These are phyloP conservation scores for Nixonia krombeini DNA, from an alignment of 1,140 invertebrate genomes.

Conservation along the genomic window DNA sequence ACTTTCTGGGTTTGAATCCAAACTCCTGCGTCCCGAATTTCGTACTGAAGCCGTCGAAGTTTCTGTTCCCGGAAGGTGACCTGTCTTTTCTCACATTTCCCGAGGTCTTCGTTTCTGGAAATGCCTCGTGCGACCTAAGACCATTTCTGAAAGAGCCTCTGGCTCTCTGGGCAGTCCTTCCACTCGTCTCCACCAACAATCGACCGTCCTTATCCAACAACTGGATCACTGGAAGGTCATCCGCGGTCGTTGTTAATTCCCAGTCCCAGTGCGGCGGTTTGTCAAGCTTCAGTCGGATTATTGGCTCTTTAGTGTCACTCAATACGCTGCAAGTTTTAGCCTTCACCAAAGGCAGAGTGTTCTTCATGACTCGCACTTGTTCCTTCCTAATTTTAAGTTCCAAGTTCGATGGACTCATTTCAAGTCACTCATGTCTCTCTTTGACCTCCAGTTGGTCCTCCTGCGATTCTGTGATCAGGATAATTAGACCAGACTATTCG, in stretches of 20 bases:
- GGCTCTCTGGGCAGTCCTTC: conserved; percentile 58
- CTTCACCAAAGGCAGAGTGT: conserved; percentile 48
- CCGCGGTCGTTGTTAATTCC: conserved; percentile 62
- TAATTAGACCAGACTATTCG: too few species aligned
- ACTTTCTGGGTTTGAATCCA: conserved; percentile 53
- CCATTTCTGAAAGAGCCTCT: conserved; percentile 60
- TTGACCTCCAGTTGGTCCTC: neutral
- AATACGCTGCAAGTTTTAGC: conserved; percentile 45
- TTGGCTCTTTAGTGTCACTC: conserved; percentile 43
- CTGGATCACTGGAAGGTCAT: conserved; percentile 59
- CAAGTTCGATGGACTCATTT: conserved; percentile 18
- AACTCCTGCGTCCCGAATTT: conserved; percentile 49
- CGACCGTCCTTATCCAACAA: conserved; percentile 62
- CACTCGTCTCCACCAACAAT: conserved; percentile 60
- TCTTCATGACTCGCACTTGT: conserved; percentile 38
- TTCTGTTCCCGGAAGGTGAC: conserved; percentile 46
- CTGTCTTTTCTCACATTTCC: conserved; percentile 3
- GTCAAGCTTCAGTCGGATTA: conserved; percentile 59
- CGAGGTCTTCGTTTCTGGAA: conserved; percentile 10
- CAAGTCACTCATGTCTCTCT: neutral
- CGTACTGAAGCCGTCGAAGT: conserved; percentile 58
- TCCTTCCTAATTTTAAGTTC: conserved; percentile 24
- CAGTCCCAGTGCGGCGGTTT: conserved; percentile 64
- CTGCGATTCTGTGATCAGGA: too few species aligned
- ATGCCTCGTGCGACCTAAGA: conserved; percentile 52